Conservation (phyloP, 2,113 vertebrate genomes). For the Bambusicola thoracicus region DNA sequence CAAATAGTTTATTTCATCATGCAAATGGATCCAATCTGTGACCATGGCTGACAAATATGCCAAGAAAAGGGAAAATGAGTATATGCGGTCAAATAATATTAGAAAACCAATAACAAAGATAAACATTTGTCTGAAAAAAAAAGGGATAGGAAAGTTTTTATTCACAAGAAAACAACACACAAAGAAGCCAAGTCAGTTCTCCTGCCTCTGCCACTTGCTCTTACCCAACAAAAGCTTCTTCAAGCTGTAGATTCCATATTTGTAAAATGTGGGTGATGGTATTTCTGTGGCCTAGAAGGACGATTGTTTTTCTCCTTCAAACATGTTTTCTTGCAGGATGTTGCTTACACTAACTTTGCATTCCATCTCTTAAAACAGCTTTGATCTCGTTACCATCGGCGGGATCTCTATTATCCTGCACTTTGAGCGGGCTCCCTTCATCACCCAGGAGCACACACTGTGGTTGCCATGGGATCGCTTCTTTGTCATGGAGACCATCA, state of each 20-base stretch:
- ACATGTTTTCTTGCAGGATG: not conserved
- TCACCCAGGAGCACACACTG: conserved; percentile 95
- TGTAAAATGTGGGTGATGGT: not conserved
- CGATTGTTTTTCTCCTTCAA: not conserved
- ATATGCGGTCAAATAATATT: not conserved
- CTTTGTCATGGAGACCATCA: conserved; percentile 97
- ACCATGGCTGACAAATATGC: not conserved
- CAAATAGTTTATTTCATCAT: not conserved
- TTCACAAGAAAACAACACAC: not conserved
- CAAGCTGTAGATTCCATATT: not conserved
- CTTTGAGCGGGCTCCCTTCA: conserved; percentile 96
- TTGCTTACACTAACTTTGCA: not conserved
- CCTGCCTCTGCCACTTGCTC: not conserved
- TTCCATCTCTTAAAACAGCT: conserved; percentile 79
- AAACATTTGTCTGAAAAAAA: not conserved
- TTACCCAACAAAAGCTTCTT: not conserved
- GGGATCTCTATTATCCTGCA: conserved; percentile 90
- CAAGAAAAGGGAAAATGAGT: fast-evolving
- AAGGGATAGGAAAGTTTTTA: not conserved
- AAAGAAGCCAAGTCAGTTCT: not conserved
- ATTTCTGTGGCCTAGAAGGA: not conserved
- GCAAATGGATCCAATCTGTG: not conserved
- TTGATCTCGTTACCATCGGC: conserved; percentile 93
- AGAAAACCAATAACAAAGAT: not conserved
- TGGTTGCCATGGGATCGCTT: conserved; percentile 98